Conservation (phyloP, 1,140 invertebrate species). For the Drosophila guanche region DNA sequence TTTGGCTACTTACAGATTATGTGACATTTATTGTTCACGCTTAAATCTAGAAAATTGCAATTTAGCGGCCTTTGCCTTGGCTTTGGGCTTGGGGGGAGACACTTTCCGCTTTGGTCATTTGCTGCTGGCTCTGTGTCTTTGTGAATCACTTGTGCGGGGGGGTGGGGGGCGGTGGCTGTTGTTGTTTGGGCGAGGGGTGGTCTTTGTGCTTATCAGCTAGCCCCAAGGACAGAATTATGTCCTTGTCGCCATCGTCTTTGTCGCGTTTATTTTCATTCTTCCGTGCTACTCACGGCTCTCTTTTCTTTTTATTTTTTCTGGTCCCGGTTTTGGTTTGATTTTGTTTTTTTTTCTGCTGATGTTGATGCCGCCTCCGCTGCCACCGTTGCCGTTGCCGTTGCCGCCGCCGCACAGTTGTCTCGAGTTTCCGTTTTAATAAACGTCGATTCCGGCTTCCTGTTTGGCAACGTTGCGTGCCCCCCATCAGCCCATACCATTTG, state of each 20-base stretch:
- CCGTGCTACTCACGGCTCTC: constrained; percentile 15
- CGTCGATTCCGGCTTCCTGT: constrained; percentile 81
- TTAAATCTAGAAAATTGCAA: constrained; percentile 81
- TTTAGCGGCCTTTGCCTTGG: constrained; percentile 59
- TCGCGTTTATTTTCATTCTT: constrained; percentile 35
- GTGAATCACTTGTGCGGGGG: constrained; percentile 12
- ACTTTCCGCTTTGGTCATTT: constrained; percentile 42
- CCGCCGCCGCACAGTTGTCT: constrained; percentile 76
- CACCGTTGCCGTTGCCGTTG: constrained; percentile 59
- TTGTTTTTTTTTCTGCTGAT: constrained; percentile 24
- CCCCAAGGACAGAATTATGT: constrained; percentile 76
- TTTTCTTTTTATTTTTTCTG: constrained; percentile 4
- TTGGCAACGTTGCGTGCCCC: constrained; percentile 59
- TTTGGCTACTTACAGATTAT: constrained; percentile 82
- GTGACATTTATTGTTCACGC: constrained; percentile 81
- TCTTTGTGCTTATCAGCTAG: constrained; percentile 44
- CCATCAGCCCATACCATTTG: not conserved
- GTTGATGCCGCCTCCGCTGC: constrained; percentile 26
- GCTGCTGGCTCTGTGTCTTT: constrained; percentile 4
- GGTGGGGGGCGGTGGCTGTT: not conserved
- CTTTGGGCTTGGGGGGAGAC: not conserved
- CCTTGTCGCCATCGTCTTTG: constrained; percentile 54
- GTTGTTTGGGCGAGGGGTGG: not conserved
- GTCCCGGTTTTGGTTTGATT: constrained; percentile 7
- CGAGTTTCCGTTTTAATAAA: constrained; percentile 81